phyloP scores from a whole-genome alignment of 1,140 invertebrate genomes.

The Dendrolimus kikuchii region DNA sequence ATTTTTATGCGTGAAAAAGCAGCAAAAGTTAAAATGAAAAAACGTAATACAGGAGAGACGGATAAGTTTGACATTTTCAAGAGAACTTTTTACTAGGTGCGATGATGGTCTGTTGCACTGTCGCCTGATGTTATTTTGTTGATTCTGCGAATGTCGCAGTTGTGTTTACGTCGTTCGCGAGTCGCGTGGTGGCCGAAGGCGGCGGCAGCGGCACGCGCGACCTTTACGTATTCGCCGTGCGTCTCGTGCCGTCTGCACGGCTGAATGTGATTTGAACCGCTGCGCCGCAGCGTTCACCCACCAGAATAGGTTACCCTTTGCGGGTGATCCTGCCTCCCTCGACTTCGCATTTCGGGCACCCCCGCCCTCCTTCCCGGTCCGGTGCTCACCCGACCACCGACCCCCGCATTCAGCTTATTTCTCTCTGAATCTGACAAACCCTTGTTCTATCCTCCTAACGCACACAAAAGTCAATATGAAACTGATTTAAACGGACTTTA shows the following conservation, averaged over 20 bases:
- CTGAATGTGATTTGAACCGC: conserved; percentile 52
- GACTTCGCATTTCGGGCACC: conserved; percentile 11
- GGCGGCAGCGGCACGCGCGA: conserved; percentile 1
- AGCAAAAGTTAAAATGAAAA: neutral
- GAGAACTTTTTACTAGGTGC: too few species aligned
- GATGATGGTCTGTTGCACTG: too few species aligned
- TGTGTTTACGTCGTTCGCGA: neutral
- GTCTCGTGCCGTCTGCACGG: conserved; percentile 40
- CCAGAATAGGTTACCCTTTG: conserved; percentile 36
- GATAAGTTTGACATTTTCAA: too few species aligned
- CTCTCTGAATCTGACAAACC: too few species aligned
- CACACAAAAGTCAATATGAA: too few species aligned
- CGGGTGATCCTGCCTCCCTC: conserved; percentile 21
- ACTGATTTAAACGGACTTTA: too few species aligned
- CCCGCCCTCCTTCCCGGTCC: conserved; percentile 9
- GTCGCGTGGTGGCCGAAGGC: neutral
- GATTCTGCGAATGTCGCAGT: neutral
- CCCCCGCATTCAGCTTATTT: conserved; percentile 1
- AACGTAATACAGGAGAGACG: too few species aligned
- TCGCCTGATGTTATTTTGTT: too few species aligned
- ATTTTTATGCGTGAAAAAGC: neutral
- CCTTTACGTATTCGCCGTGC: conserved; percentile 21
- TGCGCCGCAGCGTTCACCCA: conserved; percentile 14
- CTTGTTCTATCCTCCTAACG: too few species aligned
- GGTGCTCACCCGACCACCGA: conserved; percentile 10